Evolutionary conservation across 2,113 vertebrate species (phyloP), one percentile per base, ranked within the genome.

Genomic region (Psephotus haematonotus): DNA sequence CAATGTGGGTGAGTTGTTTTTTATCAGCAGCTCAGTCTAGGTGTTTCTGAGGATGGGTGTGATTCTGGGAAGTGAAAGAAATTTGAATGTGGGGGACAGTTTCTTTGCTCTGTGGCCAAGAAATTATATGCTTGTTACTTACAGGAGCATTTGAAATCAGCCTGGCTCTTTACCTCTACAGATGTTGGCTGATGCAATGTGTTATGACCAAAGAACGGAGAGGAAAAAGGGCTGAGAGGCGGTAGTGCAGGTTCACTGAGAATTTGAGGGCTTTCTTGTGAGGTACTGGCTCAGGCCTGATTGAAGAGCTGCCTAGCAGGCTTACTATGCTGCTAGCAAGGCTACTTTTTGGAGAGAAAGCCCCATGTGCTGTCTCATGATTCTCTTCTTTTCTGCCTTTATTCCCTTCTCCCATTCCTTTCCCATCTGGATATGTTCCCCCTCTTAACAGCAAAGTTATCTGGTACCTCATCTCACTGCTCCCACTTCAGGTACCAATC

Each of bases 1-100:
- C 94, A 99, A 99, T 17, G 99, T 99, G 39, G 99, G 99, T 99
- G 97, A 88, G 99, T 96, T 50, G 14, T 4, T 81, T 90, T 95
- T 90, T 78, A 72, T 57, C 46, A 47, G 75, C 55, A 29, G 29
- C 83, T 90, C 53, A 2, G 18, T 50, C 41, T 31, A 13, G n/a
- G 68, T 4, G 3, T 91, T 93, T 49, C 39, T 39, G 63, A 5
- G 37, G 37, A 46, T 13, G 12, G 29, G 50, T 70, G 28, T 1
- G 2, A 4, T 28, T 49, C 22, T 37, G 46, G 69, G 25, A 68
- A 70, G 31, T 14, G 23, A 62, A 65, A 69, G 43, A 52, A 50
- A 70, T 37, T 44, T 43, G 62, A 33, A 43, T 28, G 14, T 23
- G 4, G 5, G 44, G 60, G 19, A 15, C 17, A 24, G 6, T 31